A percentile compares a stretch with the other conserved stretches of the same genome.
Evolutionary conservation across 2,888 invertebrate species (phyloP).

Genomic region (Ophion costatus): DNA sequence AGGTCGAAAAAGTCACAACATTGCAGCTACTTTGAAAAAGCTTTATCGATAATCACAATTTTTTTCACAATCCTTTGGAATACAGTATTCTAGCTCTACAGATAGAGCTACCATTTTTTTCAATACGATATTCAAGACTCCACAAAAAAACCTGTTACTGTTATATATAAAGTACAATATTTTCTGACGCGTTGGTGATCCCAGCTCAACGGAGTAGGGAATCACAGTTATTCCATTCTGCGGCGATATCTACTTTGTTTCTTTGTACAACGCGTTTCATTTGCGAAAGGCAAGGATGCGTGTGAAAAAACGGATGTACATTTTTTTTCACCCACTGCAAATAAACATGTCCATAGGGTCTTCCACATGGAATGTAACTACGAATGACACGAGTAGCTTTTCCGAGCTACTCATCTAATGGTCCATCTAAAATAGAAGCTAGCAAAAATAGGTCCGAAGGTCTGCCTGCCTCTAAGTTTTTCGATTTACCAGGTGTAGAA

Average conservation of each 20-base stretch:
- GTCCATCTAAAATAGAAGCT: too few species aligned
- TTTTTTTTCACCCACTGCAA: background rate
- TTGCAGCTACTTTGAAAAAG: too few species aligned
- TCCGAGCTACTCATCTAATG: too few species aligned
- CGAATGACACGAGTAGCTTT: too few species aligned
- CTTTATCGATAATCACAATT: too few species aligned
- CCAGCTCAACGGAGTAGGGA: background rate
- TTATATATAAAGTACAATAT: background rate
- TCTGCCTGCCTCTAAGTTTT: too few species aligned
- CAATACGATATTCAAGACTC: background rate
- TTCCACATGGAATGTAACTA: too few species aligned
- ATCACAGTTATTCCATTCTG: background rate
- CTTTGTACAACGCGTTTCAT: background rate
- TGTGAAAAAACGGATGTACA: background rate
- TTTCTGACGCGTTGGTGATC: background rate
- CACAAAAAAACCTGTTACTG: background rate
- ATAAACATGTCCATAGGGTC: too few species aligned
- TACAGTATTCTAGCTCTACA: background rate
- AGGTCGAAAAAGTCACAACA: too few species aligned
- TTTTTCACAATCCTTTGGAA: background rate
- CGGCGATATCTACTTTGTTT: background rate
- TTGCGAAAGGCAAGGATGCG: too few species aligned
- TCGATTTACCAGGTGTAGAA: too few species aligned
- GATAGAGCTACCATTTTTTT: background rate
- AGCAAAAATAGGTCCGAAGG: too few species aligned